A percentile compares a stretch with the other conserved stretches of the same genome.
Conservation (phyloP, 2,113 vertebrate species). For the Phaethornis superciliosus region DNA sequence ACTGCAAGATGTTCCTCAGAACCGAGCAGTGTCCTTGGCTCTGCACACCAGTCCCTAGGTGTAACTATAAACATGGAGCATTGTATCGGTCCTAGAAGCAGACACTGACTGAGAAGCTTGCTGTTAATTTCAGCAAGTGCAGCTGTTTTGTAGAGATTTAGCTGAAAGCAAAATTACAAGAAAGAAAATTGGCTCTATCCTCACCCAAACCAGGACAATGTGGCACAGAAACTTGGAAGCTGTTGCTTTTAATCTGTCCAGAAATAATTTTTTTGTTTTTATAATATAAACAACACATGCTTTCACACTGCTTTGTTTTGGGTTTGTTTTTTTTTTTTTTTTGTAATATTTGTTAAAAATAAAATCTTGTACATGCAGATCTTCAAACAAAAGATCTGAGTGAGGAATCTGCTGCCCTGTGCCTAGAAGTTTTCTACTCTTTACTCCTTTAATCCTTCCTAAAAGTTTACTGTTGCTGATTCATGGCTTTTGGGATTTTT, state of each 20-base stretch:
- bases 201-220: too few species aligned
- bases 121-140: too few species aligned
- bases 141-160: too few species aligned
- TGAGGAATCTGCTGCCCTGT: not conserved
- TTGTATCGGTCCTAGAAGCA: too few species aligned
- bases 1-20: too few species aligned
- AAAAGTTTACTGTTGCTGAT: not conserved
- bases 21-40: too few species aligned
- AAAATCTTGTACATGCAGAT: not conserved
- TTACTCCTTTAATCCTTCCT: not conserved
- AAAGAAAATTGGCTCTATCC: too few species aligned
- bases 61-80: too few species aligned
- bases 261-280: not conserved
- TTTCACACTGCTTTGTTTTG: not conserved
- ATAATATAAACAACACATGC: not conserved
- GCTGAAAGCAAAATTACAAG: too few species aligned
- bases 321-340: accelerated
- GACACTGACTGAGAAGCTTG: too few species aligned
- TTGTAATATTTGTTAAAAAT: not conserved
- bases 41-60: too few species aligned
- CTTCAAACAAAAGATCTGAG: accelerated
- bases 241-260: not conserved
- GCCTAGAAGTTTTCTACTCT: not conserved
- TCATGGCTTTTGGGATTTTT: not conserved
- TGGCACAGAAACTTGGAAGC: not conserved